Percentiles rank a stretch among this genome's conserved stretches.
Evolutionary conservation across 2,797 vertebrate species (phyloP).

Genomic region (Hipposideros larvatus): DNA sequence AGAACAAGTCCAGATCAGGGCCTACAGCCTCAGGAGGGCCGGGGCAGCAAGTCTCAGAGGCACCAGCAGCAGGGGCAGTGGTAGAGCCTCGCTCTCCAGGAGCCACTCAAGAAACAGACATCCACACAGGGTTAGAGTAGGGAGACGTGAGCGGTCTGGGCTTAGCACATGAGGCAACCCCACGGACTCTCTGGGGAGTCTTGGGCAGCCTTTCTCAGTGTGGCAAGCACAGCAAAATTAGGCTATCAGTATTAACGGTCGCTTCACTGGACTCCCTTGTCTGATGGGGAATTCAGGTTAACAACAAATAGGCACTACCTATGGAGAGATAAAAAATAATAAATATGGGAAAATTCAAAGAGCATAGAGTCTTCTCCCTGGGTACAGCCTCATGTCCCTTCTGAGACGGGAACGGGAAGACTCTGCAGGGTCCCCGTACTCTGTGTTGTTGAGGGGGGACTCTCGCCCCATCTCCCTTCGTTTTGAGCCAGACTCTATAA

Average conservation of each 20-base stretch:
- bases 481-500: neutral
- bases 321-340: neutral
- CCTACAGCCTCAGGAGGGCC: neutral
- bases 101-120: neutral
- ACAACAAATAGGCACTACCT: neutral
- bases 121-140: neutral
- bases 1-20: neutral
- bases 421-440: neutral
- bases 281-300: neutral
- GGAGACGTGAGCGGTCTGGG: neutral
- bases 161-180: neutral
- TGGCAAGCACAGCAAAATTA: neutral
- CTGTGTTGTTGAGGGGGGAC: neutral
- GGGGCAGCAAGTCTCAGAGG: neutral
- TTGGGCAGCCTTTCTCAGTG: rapidly evolving
- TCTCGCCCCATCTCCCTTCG: neutral
- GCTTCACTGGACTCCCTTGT: neutral
- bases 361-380: neutral
- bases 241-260: neutral
- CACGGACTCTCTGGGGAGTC: neutral
- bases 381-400: neutral
- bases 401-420: neutral
- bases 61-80: too few relatives aligned
- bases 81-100: neutral
- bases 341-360: neutral